Base-by-base conservation (phyloP, 2,113 vertebrate genomes). In the Rhinolophus ferrumequinum region DNA sequence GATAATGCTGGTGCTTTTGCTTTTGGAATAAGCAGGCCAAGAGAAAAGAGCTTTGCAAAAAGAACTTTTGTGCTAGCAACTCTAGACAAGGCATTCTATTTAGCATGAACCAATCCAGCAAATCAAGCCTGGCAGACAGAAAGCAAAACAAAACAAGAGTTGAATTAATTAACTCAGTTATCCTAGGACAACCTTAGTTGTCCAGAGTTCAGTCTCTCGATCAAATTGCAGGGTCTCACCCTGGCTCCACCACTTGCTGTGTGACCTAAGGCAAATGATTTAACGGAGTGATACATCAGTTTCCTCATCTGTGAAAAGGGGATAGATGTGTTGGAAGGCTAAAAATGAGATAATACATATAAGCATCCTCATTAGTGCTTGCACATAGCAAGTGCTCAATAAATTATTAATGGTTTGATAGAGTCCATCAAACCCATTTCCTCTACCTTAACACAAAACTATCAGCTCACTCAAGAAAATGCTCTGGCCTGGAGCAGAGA, bases 71-170 rank as follows among this genome's bases (percentile, higher is more conserved):
- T 97, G 94, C 73, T 87, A 62, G 75, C 69, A 83, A 82, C 93
- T 75, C n/a, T 44, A 93, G 79, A 97, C 96, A 97, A 95, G 69
- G 87, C 70, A 50, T 64, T 87, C 77, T 92, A 95, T 96, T 97
- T 94, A 97, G 93, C 41, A 62, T 56, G 70, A 90, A 67, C 66
- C 87, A 70, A 93, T 66, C 82, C 41, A 88, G 80, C 0, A 3
- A 86, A 95, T 81, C 79, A 80, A 95, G 84, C 66, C 87, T 93
- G 90, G 75, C 95, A 97, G 92, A 90, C 80, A 92, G 92, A 95
- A 95, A 97, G 94, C 52, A 83, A 97, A 97, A 97, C 64, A 95
- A 83, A 97, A 96, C 94, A 95, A 90, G 89, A 87, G 79, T 38
- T 80, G 96, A 97, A 96, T 96, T 94, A 95, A 97, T 95, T 83